Base-by-base conservation (phyloP, 2,888 invertebrate species). In the Strigamia maritima region DNA sequence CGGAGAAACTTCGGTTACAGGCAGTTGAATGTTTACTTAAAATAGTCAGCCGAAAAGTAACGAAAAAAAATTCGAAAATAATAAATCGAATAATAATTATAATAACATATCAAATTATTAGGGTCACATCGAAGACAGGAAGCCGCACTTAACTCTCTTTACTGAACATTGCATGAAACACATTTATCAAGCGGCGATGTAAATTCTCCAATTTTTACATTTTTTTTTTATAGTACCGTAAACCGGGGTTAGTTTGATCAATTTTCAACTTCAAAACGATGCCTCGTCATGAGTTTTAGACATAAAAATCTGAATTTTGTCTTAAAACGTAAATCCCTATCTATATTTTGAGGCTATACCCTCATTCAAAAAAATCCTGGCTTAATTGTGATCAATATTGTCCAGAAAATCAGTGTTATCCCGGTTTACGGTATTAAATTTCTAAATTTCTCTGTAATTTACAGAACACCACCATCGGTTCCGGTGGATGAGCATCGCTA, bases 11-110 rank as follows among this genome's bases (percentile, higher is more conserved):
- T 86, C 86, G 87, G 81, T 83, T 86, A 60, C 89, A 92, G 19
- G 94, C 97, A 28, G 95, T 94, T 0, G 96, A 97, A 85, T 97
- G 97, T 86, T 87, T 97, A 65, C 89, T 94, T 80, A 90, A 84
- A 24, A 84, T 87, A 76, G 84, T 85, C 35, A 84, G 83, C 65
- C 82, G 86, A 81, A 86, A 90, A 87, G 90, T 90, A 83, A 82
- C 31, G 40, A 40, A 40, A n/a, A n/a, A n/a, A n/a, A n/a, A n/a
- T n/a, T n/a, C n/a, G n/a, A n/a, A n/a, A n/a, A n/a, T n/a, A n/a
- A n/a, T n/a, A 40, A 40, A 40, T 40, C 14, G 7, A 7, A 40
- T 40, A 7, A 7, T 40, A 40, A 7, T 10, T 40, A 10, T 7
- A 40, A 40, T 40, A 40, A 10, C 14, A 14, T 14, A 10, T 40